Evolutionary conservation across 1,140 invertebrate species (phyloP), one percentile per base, ranked within the genome.

Genomic region (Drosophila nigromelanica): DNA sequence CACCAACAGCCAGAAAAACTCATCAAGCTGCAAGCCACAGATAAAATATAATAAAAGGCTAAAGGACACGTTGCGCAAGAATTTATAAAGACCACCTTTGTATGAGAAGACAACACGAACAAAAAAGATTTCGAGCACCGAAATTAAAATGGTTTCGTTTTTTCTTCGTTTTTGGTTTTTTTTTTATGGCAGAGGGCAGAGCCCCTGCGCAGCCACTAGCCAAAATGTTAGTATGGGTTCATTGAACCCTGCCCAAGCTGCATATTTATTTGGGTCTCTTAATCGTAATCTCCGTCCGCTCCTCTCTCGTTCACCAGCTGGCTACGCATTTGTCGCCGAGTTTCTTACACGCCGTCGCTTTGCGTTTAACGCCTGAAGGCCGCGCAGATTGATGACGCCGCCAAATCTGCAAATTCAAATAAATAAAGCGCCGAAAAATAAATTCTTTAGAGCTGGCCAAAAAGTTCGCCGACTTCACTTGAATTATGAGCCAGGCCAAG

Each of bases 41-140:
- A 81, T 62, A 81, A 86, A 76, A 73, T 70, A 89, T 83, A 89
- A 89, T 77, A 83, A 89, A 89, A 80, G 79, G 73, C 83, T 89
- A 87, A 87, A 89, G 83, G 83, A 89, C 83, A 87, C 82, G 81
- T 85, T 87, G 80, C 62, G 48, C 56, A 73, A 76, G 69, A 89
- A 89, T 89, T 89, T 89, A 77, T 83, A 64, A 64, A 78, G 83
- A 83, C 83, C 83, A 89, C 83, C 83, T 82, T 71, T 62, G 66
- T 55, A 89, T 64, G 47, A 55, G 15, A 35, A 66, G 7, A 11
- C 14, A 59, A 76, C 73, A 63, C 27, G 27, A 27, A 55, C 12
- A 40, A 10, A 14, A 42, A 35, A 51, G 37, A 60, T 60, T 60
- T 33, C 40, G 30, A 68, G 56, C 14, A 55, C 61, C 73, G 67